A percentile compares a stretch with the other conserved stretches of the same genome.
These are phyloP conservation scores for Drosophila bifasciata DNA, from an alignment of 1,140 invertebrate species.

Conservation along the genomic window DNA sequence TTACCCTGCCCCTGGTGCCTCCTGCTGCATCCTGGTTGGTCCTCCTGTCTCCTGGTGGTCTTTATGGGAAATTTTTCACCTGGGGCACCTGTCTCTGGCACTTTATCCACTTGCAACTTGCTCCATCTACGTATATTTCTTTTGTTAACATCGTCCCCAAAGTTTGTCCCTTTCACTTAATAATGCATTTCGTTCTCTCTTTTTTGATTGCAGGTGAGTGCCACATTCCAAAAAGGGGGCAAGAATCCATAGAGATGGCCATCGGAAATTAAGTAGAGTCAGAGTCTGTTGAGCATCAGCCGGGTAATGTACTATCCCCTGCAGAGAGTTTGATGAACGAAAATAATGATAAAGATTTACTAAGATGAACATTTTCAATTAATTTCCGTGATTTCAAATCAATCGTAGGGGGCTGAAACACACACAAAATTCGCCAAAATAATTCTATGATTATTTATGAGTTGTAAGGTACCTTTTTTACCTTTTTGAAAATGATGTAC, in stretches of 20 bases:
- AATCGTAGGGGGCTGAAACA: too few relatives aligned
- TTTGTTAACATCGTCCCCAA: constrained; percentile 26
- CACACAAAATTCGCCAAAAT: too few relatives aligned
- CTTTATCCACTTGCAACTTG: constrained; percentile 31
- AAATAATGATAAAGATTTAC: too few relatives aligned
- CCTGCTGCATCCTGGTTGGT: constrained; percentile 16
- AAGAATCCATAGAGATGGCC: constrained; percentile 3
- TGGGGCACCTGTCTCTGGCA: constrained; percentile 16
- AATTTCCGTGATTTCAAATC: too few relatives aligned
- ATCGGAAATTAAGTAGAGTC: background rate
- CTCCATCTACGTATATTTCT: constrained; percentile 23
- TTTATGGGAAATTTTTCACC: constrained; percentile 64
- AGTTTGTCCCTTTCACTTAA: constrained; percentile 45
- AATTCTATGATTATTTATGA: too few relatives aligned
- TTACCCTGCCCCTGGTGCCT: constrained; percentile 49
- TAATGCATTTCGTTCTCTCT: constrained; percentile 42
- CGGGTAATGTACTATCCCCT: constrained; percentile 33
- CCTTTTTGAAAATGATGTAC: background rate
- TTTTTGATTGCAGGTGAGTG: constrained; percentile 70
- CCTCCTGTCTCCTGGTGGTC: constrained; percentile 5
- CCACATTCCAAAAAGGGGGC: constrained; percentile 5
- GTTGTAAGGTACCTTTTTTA: too few relatives aligned
- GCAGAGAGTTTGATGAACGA: too few relatives aligned
- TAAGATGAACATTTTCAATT: too few relatives aligned
- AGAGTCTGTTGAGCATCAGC: background rate